Conservation (phyloP, 2,888 invertebrate genomes). For the Lycaena phlaeas region DNA sequence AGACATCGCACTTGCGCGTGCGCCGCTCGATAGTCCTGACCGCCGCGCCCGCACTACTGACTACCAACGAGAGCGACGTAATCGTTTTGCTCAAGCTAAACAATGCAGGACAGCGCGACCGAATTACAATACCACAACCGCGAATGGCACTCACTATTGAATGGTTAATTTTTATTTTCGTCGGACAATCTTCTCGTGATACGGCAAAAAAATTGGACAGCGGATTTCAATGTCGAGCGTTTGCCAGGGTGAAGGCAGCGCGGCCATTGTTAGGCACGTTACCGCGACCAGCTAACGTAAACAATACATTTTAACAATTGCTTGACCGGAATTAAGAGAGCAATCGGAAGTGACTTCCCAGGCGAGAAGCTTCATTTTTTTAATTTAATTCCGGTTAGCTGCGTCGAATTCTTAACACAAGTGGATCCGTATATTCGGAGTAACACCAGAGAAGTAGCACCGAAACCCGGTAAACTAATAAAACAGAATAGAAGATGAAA, state of each 20-base stretch:
- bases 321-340: background rate
- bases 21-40: conserved; percentile 35
- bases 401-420: too few relatives aligned
- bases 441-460: too few relatives aligned
- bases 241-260: background rate
- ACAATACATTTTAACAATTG: background rate
- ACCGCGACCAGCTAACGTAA: background rate
- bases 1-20: conserved; percentile 61
- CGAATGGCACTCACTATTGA: conserved; percentile 24
- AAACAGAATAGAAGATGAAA: too few relatives aligned
- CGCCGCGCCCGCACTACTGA: conserved; percentile 49
- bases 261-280: background rate
- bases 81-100: conserved; percentile 44
- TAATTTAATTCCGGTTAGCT: too few relatives aligned
- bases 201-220: background rate
- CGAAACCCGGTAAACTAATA: too few relatives aligned
- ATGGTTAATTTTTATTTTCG: conserved; percentile 1
- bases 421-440: too few relatives aligned
- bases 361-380: background rate
- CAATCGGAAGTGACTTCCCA: background rate
- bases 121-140: conserved; percentile 28
- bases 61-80: conserved; percentile 35
- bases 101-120: conserved; percentile 45
- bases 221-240: background rate
- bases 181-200: background rate